Base-by-base conservation (phyloP, 2,113 vertebrate genomes). In the Zosterops borbonicus region DNA sequence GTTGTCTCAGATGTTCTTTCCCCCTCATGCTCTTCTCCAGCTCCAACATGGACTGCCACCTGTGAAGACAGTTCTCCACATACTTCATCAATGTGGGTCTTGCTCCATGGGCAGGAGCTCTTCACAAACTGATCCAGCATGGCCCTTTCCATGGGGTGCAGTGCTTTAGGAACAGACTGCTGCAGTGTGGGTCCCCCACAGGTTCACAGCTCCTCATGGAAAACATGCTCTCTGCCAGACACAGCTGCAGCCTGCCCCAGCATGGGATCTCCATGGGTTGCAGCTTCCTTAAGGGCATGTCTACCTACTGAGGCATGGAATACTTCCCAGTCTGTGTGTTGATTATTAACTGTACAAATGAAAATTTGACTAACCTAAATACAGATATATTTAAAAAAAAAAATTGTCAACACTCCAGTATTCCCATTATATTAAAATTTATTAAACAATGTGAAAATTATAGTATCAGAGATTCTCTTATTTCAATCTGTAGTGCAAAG, bases 231-330 rank as follows among this genome's bases (percentile, higher is more conserved):
- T 71, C 25, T 35, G 35, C 0, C 2, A 22, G 9, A 12, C 23
- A 28, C 15, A 55, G 6, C 5, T 90, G 9, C 37, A 71, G 25
- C 13, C 17, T 62, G 9, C 8, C 55, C 7, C 27, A 47, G 20
- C 0, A 1, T 5, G 10, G 8, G 7, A 2, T 75, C 2, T 73
- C 41, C 24, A 14, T 7, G 5, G 9, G 2, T 12, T 67, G 5
- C 41, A 75, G 3, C 12, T 63, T 83, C 52, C 74, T 71, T 35
- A 25, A 41, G 35, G 14, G 7, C 11, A 31, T 14, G 41, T 18
- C 9, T 12, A 41, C 11, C 8, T 77, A 2, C 41, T 41, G 24
- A 3, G 5, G 3, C 27, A 39, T 8, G 4, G 8, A 62, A 6
- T 27, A 4, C 10, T 79, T 35, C 35, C 29, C 5, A 42, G 8